Conservation (phyloP, 1,140 invertebrate genomes). For the Drosophila hydei region DNA sequence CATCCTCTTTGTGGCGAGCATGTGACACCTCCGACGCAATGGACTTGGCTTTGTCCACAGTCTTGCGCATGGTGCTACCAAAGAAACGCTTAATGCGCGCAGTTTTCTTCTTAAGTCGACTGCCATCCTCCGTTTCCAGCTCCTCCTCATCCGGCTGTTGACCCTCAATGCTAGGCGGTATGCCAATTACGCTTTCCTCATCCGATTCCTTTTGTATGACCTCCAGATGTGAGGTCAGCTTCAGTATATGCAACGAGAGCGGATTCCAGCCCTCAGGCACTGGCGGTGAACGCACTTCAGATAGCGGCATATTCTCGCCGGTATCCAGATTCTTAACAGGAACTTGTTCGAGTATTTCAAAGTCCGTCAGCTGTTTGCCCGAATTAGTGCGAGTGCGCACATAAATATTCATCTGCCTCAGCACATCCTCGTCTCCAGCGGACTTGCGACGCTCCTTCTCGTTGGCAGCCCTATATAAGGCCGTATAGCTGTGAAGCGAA, state of each 20-base stretch:
- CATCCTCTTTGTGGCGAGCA: conserved; percentile 92
- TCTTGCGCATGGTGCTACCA: conserved; percentile 93
- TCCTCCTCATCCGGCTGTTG: conserved; percentile 86
- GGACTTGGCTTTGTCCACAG: conserved; percentile 95
- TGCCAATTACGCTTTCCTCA: conserved; percentile 92
- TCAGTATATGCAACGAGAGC: conserved; percentile 96
- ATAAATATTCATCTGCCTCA: conserved; percentile 89
- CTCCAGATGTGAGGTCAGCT: conserved; percentile 85
- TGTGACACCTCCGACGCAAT: conserved; percentile 94
- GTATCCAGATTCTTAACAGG: conserved; percentile 97
- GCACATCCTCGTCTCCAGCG: conserved; percentile 89
- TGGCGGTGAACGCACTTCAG: conserved; percentile 81
- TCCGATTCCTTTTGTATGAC: conserved; percentile 87
- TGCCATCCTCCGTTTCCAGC: conserved; percentile 82
- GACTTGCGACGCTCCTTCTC: conserved; percentile 89
- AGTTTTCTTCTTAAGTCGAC: conserved; percentile 85
- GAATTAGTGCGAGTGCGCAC: conserved; percentile 93
- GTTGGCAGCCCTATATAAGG: conserved; percentile 67
- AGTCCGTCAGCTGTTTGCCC: conserved; percentile 92
- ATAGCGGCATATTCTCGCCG: conserved; percentile 85
- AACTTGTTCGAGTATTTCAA: conserved; percentile 96
- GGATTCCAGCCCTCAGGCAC: conserved; percentile 86
- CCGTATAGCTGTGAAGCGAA: conserved; percentile 64
- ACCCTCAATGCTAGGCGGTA: conserved; percentile 87
- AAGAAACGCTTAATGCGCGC: conserved; percentile 93